Conservation (phyloP, 2,797 vertebrate species). For the Phylloscopus collybita region DNA sequence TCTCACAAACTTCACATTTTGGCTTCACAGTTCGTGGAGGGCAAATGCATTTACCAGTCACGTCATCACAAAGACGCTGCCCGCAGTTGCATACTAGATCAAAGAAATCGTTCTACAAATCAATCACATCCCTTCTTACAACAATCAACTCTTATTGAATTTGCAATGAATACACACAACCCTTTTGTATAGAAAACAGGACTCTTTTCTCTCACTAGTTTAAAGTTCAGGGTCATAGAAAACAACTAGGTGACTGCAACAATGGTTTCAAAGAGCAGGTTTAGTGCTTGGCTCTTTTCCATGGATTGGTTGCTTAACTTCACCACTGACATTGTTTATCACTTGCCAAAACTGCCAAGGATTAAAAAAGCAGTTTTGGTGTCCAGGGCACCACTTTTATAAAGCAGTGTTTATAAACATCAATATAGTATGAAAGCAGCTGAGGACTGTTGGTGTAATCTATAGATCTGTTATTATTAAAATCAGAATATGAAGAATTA, state of each 20-base stretch:
- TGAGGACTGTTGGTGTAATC: neutral
- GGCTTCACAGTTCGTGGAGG: slow-evolving; percentile 88
- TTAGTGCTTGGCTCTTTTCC: neutral
- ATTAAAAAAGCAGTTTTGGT: neutral
- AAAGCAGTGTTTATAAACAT: neutral
- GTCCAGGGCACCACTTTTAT: neutral
- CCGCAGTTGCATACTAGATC: slow-evolving; percentile 86
- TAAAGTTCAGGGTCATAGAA: neutral
- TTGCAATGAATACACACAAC: neutral
- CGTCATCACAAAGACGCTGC: slow-evolving; percentile 85
- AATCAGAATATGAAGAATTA: neutral
- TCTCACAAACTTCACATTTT: slow-evolving; percentile 84
- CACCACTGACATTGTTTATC: neutral
- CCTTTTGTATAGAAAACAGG: neutral
- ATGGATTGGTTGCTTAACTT: neutral
- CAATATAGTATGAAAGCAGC: neutral
- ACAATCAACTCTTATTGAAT: neutral
- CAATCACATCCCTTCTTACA: neutral
- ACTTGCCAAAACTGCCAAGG: neutral
- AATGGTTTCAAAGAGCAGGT: neutral
- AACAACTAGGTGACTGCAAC: neutral
- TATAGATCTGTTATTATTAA: neutral
- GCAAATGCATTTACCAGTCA: slow-evolving; percentile 89
- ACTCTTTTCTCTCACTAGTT: neutral
- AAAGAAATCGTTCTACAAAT: slow-evolving; percentile 16